Base-by-base conservation (phyloP, 2,888 invertebrate genomes). In the Catocala nupta region DNA sequence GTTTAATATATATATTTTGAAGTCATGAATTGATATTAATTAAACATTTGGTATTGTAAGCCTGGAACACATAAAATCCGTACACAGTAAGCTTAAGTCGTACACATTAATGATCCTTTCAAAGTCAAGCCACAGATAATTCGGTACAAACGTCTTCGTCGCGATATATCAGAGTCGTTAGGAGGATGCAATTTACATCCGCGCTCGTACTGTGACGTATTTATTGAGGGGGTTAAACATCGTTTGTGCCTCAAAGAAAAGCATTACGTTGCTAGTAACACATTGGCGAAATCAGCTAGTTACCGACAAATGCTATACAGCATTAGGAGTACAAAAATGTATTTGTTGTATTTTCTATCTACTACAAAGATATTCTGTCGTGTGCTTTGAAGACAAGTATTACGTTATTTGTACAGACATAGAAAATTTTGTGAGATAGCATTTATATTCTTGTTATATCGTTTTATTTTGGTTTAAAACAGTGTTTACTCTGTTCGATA, bases 151-250 rank as follows among this genome's bases (percentile, higher is more conserved):
- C 57, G 54, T 65, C 56, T 25, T 67, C 61, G 50, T 39, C 39
- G 16, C 60, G 65, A 73, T 76, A 59, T 73, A 76, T 74, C 36
- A 43, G 44, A 55, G 61, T 67, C 74, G 61, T 74, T 70, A 73
- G 39, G 54, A 65, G 73, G 71, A 74, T 74, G 68, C 70, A 73
- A 73, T 77, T 76, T 77, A 77, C 77, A 73, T 76, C 59, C 43
- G 51, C 53, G 70, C 68, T 73, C 67, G 70, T 76, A 67, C 56
- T 50, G 52, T 53, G 55, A 68, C 63, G 63, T 73, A 73, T 74
- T 76, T 70, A 76, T 74, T 70, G 64, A 56, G 48, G 60, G 25
- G 59, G 16, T 61, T 70, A 59, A 65, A 73, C 65, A 70, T 66
- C 64, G 53, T 70, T 65, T 59, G 53, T 68, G 70, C 67, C 70